Conservation (phyloP, 2,797 vertebrate genomes). For the Telmatherina bonti region DNA sequence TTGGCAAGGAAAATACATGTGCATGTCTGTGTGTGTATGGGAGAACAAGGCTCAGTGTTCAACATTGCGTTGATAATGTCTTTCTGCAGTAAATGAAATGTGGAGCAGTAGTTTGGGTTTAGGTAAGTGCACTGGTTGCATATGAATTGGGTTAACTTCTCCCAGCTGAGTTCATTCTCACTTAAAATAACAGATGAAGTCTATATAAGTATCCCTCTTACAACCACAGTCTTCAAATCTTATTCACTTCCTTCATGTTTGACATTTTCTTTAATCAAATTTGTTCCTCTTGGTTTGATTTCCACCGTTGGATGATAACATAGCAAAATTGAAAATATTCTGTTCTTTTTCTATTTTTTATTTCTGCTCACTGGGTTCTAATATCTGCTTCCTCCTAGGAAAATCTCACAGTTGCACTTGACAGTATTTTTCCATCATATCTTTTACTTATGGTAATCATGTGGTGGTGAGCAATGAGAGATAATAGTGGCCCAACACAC, state of each 20-base stretch:
- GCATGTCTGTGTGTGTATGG: slow-evolving; percentile 35
- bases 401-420: background rate
- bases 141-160: slow-evolving; percentile 76
- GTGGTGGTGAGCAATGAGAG: too few species aligned
- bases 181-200: slow-evolving; percentile 63
- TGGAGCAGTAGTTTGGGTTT: slow-evolving; percentile 71
- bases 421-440: background rate
- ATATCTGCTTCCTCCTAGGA: slow-evolving; percentile 14
- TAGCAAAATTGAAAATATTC: slow-evolving; percentile 1
- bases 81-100: slow-evolving; percentile 76
- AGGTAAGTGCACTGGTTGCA: slow-evolving; percentile 71
- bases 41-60: slow-evolving; percentile 55
- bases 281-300: slow-evolving; percentile 10
- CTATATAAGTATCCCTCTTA: slow-evolving; percentile 47
- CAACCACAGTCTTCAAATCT: slow-evolving; percentile 11
- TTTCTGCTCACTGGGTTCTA: background rate
- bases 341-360: background rate
- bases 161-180: slow-evolving; percentile 64
- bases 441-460: too few species aligned
- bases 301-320: slow-evolving; percentile 2
- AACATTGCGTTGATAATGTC: slow-evolving; percentile 70
- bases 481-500: too few species aligned
- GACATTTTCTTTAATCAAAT: slow-evolving; percentile 2
- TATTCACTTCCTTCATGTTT: slow-evolving; percentile 17
- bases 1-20: slow-evolving; percentile 72